A percentile compares a stretch with the other conserved stretches of the same genome.
These are phyloP conservation scores for Empidonax traillii DNA, from an alignment of 2,113 vertebrate genomes.

Conservation along the genomic window DNA sequence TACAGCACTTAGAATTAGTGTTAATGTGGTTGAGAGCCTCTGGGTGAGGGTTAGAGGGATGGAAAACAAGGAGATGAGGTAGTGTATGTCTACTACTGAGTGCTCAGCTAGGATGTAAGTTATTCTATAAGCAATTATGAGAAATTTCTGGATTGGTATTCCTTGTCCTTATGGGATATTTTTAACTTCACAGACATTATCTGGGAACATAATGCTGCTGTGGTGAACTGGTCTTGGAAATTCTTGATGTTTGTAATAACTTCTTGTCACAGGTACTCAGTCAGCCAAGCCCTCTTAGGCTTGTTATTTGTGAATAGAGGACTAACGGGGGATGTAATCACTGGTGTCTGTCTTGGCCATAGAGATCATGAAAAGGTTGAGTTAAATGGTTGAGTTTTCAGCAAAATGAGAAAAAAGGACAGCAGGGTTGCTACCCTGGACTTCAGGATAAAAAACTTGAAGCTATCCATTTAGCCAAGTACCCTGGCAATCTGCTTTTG, in stretches of 20 bases:
- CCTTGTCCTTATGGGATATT: background rate
- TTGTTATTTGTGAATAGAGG: background rate
- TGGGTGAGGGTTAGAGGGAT: background rate
- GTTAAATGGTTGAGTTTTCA: background rate
- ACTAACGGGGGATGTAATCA: background rate
- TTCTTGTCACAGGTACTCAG: background rate
- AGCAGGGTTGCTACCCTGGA: background rate
- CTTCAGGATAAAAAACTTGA: background rate
- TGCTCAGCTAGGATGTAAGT: background rate
- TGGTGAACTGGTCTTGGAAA: background rate
- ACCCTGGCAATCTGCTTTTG: background rate
- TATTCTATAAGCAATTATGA: background rate
- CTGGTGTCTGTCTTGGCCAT: background rate
- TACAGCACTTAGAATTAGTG: background rate
- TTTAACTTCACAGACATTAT: background rate
- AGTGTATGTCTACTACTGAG: background rate
- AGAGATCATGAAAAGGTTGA: background rate
- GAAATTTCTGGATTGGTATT: background rate
- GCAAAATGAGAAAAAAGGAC: background rate
- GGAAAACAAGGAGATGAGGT: background rate
- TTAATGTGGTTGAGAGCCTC: background rate
- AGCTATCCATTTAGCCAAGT: background rate
- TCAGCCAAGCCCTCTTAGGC: background rate
- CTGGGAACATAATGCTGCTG: background rate
- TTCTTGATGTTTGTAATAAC: background rate